These are phyloP conservation scores for Hydrolagus colliei DNA, from an alignment of 2,797 vertebrate genomes.

Conservation along the genomic window DNA sequence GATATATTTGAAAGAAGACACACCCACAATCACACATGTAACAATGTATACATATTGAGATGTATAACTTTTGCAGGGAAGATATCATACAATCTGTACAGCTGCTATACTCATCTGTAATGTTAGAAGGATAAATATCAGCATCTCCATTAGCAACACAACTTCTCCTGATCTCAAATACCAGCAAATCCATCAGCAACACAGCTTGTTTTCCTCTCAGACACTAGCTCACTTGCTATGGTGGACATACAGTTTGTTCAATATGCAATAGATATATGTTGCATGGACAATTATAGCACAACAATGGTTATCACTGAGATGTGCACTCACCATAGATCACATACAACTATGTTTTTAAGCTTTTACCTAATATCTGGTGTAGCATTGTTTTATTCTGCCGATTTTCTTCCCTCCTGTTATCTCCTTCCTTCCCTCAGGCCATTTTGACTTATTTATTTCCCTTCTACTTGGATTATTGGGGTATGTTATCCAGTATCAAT, in stretches of 20 bases:
- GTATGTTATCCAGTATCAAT: no score
- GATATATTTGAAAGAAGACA: background rate
- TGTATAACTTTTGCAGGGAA: background rate
- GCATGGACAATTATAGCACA: background rate
- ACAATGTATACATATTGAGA: background rate
- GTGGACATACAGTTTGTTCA: constrained; percentile 25
- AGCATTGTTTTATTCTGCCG: background rate
- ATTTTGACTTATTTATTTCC: no score
- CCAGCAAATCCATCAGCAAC: background rate
- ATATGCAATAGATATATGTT: background rate
- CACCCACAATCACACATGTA: background rate
- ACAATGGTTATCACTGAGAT: background rate
- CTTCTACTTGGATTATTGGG: no score
- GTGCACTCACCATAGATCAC: background rate
- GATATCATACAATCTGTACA: background rate
- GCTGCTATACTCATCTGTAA: constrained; percentile 19
- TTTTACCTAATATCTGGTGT: background rate
- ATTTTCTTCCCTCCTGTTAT: no score
- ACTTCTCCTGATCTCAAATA: constrained; percentile 17
- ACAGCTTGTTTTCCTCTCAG: constrained; percentile 10
- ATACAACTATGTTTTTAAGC: background rate
- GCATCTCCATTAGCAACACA: constrained; percentile 13
- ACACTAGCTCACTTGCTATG: background rate
- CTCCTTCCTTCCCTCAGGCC: no score
- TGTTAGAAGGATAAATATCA: constrained; percentile 29